Conservation (phyloP, 2,888 invertebrate genomes). For the Flexamia atlantica region DNA sequence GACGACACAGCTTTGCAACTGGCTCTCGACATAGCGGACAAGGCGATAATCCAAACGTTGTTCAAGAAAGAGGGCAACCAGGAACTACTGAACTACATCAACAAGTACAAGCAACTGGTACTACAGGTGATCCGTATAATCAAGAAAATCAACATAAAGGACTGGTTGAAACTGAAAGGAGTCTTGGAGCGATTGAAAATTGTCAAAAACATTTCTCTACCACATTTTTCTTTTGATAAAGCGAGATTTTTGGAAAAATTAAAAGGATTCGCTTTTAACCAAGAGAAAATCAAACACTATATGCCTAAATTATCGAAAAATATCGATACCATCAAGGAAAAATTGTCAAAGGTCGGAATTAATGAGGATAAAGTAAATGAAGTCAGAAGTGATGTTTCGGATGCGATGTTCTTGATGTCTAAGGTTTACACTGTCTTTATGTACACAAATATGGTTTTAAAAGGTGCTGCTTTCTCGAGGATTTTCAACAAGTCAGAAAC, state of each 20-base stretch:
- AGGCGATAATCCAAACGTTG: conserved; percentile 30
- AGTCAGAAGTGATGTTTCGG: conserved; percentile 21
- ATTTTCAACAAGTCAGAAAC: conserved; percentile 19
- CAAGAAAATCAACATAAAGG: conserved; percentile 21
- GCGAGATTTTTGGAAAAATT: conserved; percentile 6
- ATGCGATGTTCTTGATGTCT: conserved; percentile 46
- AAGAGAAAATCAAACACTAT: conserved; percentile 28
- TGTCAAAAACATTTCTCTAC: conserved; percentile 2
- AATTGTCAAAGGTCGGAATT: not conserved
- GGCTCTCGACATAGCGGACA: conserved; percentile 32
- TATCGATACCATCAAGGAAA: conserved; percentile 30
- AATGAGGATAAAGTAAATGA: conserved; percentile 32
- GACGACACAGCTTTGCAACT: conserved; percentile 41
- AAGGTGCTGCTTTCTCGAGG: conserved; percentile 29
- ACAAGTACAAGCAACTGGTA: conserved; percentile 48
- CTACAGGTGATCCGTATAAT: conserved; percentile 39
- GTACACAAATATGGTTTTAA: conserved; percentile 31
- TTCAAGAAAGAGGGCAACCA: conserved; percentile 51
- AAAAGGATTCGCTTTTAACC: conserved; percentile 11
- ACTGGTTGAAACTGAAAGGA: conserved; percentile 36
- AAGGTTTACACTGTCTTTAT: conserved; percentile 39
- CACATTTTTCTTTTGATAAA: conserved; percentile 23
- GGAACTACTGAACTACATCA: conserved; percentile 42
- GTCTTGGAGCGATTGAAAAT: conserved; percentile 27
- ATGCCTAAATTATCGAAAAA: conserved; percentile 25